Percentiles rank a stretch among this genome's conserved stretches.
phyloP scores from a whole-genome alignment of 2,113 vertebrate genomes.

The Passer domesticus region DNA sequence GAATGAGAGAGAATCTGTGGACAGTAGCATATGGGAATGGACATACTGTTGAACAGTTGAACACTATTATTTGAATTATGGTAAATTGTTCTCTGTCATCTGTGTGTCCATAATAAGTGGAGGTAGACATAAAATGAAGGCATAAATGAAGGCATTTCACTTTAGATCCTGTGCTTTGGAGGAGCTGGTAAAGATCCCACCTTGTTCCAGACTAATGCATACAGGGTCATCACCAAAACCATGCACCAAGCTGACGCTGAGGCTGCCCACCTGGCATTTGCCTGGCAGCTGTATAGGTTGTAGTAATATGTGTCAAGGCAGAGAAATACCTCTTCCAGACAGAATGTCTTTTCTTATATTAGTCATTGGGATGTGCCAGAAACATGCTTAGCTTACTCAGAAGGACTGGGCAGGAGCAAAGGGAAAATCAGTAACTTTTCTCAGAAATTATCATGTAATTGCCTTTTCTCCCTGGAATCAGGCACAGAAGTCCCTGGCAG shows the following conservation, averaged over 20 bases:
- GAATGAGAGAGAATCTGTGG: not conserved
- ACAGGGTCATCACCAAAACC: not conserved
- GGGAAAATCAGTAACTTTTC: constrained; percentile 20
- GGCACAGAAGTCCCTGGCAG: not conserved
- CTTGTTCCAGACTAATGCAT: not conserved
- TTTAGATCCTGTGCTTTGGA: not conserved
- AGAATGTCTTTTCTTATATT: not conserved
- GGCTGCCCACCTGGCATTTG: not conserved
- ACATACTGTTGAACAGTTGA: not conserved
- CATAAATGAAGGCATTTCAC: not conserved
- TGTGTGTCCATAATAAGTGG: not conserved
- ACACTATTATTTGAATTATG: not conserved
- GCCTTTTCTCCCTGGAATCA: not conserved
- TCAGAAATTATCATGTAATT: constrained; percentile 20
- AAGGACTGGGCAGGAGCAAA: constrained; percentile 6
- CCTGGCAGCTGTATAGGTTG: not conserved
- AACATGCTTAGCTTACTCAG: not conserved
- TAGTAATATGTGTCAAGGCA: not conserved
- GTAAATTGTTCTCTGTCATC: not conserved
- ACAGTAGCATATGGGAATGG: not conserved
- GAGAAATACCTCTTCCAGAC: not conserved
- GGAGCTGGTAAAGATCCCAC: not conserved
- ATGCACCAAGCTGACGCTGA: not conserved
- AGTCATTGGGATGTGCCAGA: not conserved
- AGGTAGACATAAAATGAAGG: not conserved